phyloP scores from a whole-genome alignment of 1,140 invertebrate species.

The Halictus rubicundus region DNA sequence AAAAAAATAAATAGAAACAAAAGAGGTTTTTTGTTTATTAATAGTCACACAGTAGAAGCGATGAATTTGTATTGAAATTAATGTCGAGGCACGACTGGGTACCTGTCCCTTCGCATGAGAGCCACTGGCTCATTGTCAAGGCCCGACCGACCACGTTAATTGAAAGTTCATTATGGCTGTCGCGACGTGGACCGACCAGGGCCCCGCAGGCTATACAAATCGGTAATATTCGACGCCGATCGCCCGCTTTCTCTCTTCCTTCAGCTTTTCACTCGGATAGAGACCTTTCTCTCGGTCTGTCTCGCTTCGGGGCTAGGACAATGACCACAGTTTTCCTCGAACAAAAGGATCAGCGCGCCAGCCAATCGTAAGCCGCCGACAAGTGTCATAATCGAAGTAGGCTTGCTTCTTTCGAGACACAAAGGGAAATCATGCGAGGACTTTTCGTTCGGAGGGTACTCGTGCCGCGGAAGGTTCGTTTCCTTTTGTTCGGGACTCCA shows the following conservation, averaged over 20 bases:
- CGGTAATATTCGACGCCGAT: background rate
- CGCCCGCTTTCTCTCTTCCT: background rate
- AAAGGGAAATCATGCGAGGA: no score
- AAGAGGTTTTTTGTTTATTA: no score
- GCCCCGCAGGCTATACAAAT: background rate
- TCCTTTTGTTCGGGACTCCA: no score
- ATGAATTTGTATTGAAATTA: no score
- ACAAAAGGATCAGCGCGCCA: background rate
- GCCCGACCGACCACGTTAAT: constrained; percentile 42
- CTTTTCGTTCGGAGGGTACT: no score
- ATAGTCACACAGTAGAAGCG: no score
- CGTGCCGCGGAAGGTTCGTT: no score
- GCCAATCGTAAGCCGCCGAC: background rate
- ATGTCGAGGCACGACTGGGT: no score
- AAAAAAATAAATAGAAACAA: no score
- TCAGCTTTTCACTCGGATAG: background rate
- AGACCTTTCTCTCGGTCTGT: background rate
- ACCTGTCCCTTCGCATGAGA: constrained; percentile 23
- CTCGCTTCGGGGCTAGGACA: background rate
- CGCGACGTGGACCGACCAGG: background rate
- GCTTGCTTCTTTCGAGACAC: no score
- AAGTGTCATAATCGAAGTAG: background rate
- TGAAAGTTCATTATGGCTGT: constrained; percentile 48
- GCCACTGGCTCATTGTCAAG: constrained; percentile 59
- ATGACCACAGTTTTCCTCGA: background rate